These are phyloP conservation scores for Drosophila kikkawai DNA, from an alignment of 1,140 invertebrate genomes.

Conservation along the genomic window DNA sequence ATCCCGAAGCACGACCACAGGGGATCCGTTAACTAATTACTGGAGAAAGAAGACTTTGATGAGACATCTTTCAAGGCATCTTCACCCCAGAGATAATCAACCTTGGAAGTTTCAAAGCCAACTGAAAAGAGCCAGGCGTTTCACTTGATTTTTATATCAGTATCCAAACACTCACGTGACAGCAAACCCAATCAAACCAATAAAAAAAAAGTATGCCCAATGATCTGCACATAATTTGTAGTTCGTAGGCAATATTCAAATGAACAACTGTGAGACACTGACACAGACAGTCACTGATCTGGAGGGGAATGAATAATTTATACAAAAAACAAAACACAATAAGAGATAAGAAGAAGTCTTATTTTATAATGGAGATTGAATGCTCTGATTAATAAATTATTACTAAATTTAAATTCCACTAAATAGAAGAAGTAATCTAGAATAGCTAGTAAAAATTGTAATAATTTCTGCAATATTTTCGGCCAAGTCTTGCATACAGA, in stretches of 20 bases:
- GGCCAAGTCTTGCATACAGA: neutral
- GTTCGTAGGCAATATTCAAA: constrained; percentile 9
- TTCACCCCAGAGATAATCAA: neutral
- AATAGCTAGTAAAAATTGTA: too few species aligned
- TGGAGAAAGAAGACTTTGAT: neutral
- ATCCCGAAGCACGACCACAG: constrained; percentile 19
- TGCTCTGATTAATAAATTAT: neutral
- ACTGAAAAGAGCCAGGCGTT: constrained; percentile 3
- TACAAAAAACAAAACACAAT: neutral
- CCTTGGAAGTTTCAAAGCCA: neutral
- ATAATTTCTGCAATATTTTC: neutral
- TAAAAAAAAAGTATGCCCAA: constrained; percentile 2
- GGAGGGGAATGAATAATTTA: constrained; percentile 40
- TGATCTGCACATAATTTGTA: constrained; percentile 6
- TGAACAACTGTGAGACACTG: constrained; percentile 2
- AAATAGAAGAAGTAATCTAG: neutral
- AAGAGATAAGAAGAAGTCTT: neutral
- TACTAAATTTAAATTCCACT: neutral
- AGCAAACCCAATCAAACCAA: constrained; percentile 11
- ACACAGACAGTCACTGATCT: constrained; percentile 23
- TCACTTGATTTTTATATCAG: constrained; percentile 17
- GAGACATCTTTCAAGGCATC: neutral
- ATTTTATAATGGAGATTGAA: neutral
- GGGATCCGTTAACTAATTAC: neutral
- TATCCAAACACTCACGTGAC: constrained; percentile 14